phyloP scores from a whole-genome alignment of 2,888 invertebrate genomes.

The Monoplex corrugatus region DNA sequence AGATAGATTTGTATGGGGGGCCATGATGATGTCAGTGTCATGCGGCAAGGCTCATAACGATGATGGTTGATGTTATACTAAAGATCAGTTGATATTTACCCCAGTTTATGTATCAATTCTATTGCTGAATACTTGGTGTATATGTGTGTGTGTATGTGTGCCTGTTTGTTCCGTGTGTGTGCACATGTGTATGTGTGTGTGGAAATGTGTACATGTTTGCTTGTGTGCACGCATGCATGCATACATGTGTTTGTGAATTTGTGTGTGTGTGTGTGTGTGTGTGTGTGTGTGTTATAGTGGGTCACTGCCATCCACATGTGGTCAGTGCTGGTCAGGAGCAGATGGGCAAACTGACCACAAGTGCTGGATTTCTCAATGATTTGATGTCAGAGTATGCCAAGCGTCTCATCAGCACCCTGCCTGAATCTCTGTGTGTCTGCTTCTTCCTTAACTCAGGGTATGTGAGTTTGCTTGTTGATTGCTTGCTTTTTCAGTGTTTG shows the following conservation, averaged over 20 bases:
- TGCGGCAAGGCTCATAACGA: too few species aligned
- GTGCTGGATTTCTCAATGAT: constrained; percentile 75
- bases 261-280: too few species aligned
- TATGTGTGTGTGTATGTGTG: too few species aligned
- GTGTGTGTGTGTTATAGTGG: constrained; percentile 67
- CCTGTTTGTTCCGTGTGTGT: not conserved
- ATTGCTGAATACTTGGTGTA: too few species aligned
- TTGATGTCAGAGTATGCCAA: constrained; percentile 72
- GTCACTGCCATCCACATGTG: constrained; percentile 79
- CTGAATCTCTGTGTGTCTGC: constrained; percentile 75
- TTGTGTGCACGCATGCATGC: not conserved
- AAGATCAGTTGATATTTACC: too few species aligned
- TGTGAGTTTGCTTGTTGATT: constrained; percentile 1
- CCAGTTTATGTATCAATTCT: too few species aligned
- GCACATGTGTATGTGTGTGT: not conserved
- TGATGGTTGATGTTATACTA: too few species aligned
- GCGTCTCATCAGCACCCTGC: constrained; percentile 72
- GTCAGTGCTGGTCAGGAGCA: constrained; percentile 76
- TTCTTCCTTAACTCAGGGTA: constrained; percentile 78
- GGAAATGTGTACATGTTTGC: too few species aligned
- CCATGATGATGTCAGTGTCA: too few species aligned
- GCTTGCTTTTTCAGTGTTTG: too few species aligned
- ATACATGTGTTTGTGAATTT: not conserved
- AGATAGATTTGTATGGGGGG: too few species aligned
- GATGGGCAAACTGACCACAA: constrained; percentile 72